These are phyloP conservation scores for Neosalanx taihuensis DNA, from an alignment of 2,797 vertebrate species.

Conservation along the genomic window DNA sequence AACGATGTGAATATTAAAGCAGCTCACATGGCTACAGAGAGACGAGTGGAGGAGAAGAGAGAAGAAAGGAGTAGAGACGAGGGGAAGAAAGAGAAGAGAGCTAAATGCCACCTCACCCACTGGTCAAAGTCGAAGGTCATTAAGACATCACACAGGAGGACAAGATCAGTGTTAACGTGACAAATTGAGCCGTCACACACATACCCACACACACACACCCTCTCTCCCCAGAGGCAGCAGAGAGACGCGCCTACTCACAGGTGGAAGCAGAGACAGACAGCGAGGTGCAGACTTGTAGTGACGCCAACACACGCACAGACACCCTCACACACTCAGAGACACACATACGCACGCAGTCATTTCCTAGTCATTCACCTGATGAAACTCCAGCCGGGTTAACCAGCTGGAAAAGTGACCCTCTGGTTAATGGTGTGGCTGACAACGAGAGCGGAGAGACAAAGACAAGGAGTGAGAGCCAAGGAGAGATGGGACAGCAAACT, in stretches of 20 bases:
- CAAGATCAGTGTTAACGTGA: constrained; percentile 55
- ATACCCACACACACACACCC: constrained; percentile 16
- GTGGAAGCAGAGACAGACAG: neutral
- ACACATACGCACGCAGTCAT: constrained; percentile 23
- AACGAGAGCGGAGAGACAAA: constrained; percentile 3
- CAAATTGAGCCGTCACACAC: constrained; percentile 48
- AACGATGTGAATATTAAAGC: too few species aligned
- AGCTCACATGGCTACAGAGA: neutral
- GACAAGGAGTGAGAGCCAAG: neutral
- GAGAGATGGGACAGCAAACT: neutral
- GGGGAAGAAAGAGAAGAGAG: neutral
- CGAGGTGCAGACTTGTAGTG: constrained; percentile 7
- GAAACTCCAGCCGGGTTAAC: constrained; percentile 55
- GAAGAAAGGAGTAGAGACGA: neutral
- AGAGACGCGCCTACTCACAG: constrained; percentile 17
- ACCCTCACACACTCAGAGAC: neutral
- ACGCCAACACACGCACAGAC: constrained; percentile 13
- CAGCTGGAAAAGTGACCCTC: constrained; percentile 68
- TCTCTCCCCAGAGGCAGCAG: neutral
- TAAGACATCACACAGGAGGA: constrained; percentile 48
- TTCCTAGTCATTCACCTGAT: constrained; percentile 55
- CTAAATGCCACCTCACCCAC: constrained; percentile 41
- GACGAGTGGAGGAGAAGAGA: neutral
- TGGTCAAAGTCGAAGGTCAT: constrained; percentile 43
- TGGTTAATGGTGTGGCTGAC: constrained; percentile 56